Evolutionary conservation across 2,888 invertebrate genomes (phyloP).

Genomic region (Spialia ferax): DNA sequence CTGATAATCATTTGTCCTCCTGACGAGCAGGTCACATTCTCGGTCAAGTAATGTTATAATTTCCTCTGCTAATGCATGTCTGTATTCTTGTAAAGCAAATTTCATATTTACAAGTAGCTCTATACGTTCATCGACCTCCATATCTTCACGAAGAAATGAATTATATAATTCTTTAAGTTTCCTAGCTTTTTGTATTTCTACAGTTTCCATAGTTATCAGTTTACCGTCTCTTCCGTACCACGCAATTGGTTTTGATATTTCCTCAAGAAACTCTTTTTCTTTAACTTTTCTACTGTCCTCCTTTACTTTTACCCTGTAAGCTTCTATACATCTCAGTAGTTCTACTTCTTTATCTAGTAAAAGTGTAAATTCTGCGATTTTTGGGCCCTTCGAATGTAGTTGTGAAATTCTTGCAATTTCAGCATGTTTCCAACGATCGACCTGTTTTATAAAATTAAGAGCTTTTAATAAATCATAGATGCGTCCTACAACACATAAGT

Average conservation of each 20-base stretch:
- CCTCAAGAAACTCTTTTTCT: slow-evolving; percentile 88
- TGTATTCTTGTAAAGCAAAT: slow-evolving; percentile 88
- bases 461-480: too few relatives aligned
- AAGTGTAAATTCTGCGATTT: slow-evolving; percentile 90
- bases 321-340: slow-evolving; percentile 89
- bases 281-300: slow-evolving; percentile 87
- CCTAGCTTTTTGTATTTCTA: slow-evolving; percentile 92
- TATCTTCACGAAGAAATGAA: slow-evolving; percentile 86
- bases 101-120: slow-evolving; percentile 90
- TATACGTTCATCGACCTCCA: slow-evolving; percentile 88
- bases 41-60: slow-evolving; percentile 89
- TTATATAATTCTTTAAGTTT: slow-evolving; percentile 91
- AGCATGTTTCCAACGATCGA: slow-evolving; percentile 89
- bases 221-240: slow-evolving; percentile 92
- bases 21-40: slow-evolving; percentile 89
- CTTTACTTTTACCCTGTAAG: slow-evolving; percentile 87
- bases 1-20: slow-evolving; percentile 86
- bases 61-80: slow-evolving; percentile 85
- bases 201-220: slow-evolving; percentile 92
- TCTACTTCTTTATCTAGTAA: slow-evolving; percentile 92
- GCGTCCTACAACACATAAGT: too few relatives aligned
- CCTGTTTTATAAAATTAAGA: too few relatives aligned
- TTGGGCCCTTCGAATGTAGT: slow-evolving; percentile 89
- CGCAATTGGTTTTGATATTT: slow-evolving; percentile 90
- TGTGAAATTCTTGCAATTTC: slow-evolving; percentile 88